Evolutionary conservation across 2,888 invertebrate genomes (phyloP).

Genomic region (Steromphala cineraria): DNA sequence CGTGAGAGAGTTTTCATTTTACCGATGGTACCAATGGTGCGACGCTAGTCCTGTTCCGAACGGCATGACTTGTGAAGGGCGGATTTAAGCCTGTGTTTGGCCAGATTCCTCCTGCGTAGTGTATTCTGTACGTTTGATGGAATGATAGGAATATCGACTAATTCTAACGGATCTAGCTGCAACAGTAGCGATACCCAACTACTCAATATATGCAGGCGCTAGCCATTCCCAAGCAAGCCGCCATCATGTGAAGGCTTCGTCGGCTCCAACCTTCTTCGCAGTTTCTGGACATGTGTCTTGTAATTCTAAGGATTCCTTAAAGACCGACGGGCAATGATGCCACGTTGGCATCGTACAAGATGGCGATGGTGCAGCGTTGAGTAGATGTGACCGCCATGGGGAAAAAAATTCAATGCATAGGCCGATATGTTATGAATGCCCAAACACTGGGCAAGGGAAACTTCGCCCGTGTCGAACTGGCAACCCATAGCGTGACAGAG

Average conservation of each 20-base stretch:
- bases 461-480: constrained; percentile 86
- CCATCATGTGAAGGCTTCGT: constrained; percentile 16
- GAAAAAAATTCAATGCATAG: constrained; percentile 78
- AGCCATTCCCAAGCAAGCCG: constrained; percentile 1
- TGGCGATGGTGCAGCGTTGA: constrained; percentile 11
- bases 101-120: neutral
- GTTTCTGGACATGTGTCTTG: neutral
- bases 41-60: too few relatives aligned
- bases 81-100: too few relatives aligned
- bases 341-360: neutral
- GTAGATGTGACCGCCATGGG: constrained; percentile 64
- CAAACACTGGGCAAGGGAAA: constrained; percentile 85
- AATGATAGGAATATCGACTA: neutral
- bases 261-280: neutral
- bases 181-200: neutral
- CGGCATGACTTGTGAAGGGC: too few relatives aligned
- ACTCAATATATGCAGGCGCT: constrained; percentile 18
- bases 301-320: neutral
- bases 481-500: constrained; percentile 82
- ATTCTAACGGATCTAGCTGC: neutral
- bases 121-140: neutral
- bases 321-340: constrained; percentile 13
- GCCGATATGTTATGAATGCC: constrained; percentile 84
- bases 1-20: too few relatives aligned
- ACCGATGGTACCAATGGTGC: too few relatives aligned